Evolutionary conservation across 2,888 invertebrate genomes (phyloP).

Genomic region (Tetropium fuscum): DNA sequence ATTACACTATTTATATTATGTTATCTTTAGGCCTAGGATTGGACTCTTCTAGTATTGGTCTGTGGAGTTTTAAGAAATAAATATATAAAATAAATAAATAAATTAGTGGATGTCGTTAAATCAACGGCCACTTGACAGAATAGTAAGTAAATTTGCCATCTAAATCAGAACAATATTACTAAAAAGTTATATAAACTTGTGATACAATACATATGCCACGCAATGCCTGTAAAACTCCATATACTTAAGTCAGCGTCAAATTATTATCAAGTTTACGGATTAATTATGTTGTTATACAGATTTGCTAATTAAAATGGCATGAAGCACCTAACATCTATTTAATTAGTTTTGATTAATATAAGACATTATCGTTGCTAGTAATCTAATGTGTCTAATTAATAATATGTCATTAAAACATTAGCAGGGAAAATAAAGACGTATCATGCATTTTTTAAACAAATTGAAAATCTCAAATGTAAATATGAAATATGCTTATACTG

Average conservation of each 20-base stretch:
- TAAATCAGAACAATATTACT: too few species aligned
- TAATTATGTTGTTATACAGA: conserved; percentile 20
- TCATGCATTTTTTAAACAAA: too few species aligned
- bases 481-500: too few species aligned
- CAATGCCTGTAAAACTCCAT: not conserved
- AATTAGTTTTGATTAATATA: conserved; percentile 31
- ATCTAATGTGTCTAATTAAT: conserved; percentile 20
- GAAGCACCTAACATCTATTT: conserved; percentile 28
- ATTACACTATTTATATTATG: too few species aligned
- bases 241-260: not conserved
- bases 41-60: too few species aligned
- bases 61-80: too few species aligned
- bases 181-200: too few species aligned
- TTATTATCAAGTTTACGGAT: conserved; percentile 9
- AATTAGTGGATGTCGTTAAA: not conserved
- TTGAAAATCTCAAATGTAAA: too few species aligned
- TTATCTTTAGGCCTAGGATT: too few species aligned
- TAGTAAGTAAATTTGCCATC: too few species aligned
- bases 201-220: not conserved
- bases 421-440: not conserved
- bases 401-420: conserved; percentile 12
- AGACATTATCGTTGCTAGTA: conserved; percentile 29
- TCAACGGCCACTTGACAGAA: too few species aligned
- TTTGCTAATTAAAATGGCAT: conserved; percentile 29
- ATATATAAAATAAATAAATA: not conserved